A percentile compares a stretch with the other conserved stretches of the same genome.
phyloP scores from a whole-genome alignment of 1,140 invertebrate species.

The Ctenoplectra terminalis region DNA sequence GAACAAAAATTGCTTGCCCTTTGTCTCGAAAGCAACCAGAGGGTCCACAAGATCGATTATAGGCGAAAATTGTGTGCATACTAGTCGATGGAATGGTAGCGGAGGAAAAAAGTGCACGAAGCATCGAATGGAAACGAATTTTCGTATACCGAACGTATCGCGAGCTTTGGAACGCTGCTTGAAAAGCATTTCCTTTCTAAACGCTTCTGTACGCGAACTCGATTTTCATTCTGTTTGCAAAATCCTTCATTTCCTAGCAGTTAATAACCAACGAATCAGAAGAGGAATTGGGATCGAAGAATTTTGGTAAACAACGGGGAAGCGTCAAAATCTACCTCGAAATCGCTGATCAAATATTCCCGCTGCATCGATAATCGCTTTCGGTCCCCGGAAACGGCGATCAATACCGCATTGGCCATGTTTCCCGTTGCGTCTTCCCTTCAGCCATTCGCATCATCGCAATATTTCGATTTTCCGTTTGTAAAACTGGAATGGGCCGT shows the following conservation, averaged over 20 bases:
- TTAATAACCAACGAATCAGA: background rate
- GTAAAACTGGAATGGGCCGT: conserved; percentile 50
- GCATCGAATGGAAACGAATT: background rate
- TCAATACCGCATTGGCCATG: conserved; percentile 38
- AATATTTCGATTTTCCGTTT: conserved; percentile 41
- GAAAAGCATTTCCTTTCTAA: background rate
- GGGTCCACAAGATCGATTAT: background rate
- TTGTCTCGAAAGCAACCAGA: conserved; percentile 19
- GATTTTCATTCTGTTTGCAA: conserved; percentile 18
- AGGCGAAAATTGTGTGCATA: conserved; percentile 11
- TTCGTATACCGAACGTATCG: background rate
- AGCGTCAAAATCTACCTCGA: conserved; percentile 23
- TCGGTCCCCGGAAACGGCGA: conserved; percentile 50
- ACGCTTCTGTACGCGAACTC: no score
- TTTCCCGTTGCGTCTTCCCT: conserved; percentile 8
- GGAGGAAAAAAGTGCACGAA: background rate
- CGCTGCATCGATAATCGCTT: conserved; percentile 47
- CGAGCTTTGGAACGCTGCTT: background rate
- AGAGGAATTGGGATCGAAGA: background rate
- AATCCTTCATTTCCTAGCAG: conserved; percentile 38
- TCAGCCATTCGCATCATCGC: background rate
- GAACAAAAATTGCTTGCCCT: conserved; percentile 32
- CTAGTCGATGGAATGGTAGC: background rate
- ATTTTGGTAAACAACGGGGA: conserved; percentile 31
- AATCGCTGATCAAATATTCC: conserved; percentile 50